Evolutionary conservation across 1,140 invertebrate genomes (phyloP).

Genomic region (Drosophila saltans): DNA sequence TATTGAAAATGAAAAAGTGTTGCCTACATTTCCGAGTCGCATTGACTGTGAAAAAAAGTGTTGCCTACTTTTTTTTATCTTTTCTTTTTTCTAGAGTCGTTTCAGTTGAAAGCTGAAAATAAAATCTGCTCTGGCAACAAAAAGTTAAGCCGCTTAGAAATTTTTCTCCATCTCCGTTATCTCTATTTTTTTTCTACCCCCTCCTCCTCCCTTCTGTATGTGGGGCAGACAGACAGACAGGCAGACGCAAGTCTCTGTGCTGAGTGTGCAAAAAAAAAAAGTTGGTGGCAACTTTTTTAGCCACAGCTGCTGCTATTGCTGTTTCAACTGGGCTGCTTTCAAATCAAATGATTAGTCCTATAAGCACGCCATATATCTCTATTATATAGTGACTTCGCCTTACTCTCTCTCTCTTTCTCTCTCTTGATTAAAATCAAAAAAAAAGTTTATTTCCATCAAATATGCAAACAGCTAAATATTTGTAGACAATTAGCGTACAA

Average conservation of each 20-base stretch:
- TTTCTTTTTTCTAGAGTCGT: conserved; percentile 20
- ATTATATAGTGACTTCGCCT: conserved; percentile 27
- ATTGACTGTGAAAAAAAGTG: conserved; percentile 33
- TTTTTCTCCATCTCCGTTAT: conserved; percentile 31
- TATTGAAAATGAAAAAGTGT: conserved; percentile 23
- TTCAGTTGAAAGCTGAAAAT: conserved; percentile 66
- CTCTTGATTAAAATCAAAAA: conserved; percentile 24
- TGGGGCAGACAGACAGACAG: no score
- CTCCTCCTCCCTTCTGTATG: background rate
- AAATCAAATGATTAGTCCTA: conserved; percentile 74
- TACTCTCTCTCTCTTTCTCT: background rate
- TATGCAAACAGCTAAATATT: conserved; percentile 47
- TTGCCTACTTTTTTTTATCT: background rate
- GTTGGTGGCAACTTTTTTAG: conserved; percentile 54
- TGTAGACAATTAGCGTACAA: conserved; percentile 73
- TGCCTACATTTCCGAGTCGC: conserved; percentile 37
- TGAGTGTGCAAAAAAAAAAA: conserved; percentile 64
- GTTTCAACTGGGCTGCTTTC: conserved; percentile 32
- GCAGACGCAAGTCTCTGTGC: conserved; percentile 38
- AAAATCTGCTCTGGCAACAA: conserved; percentile 53
- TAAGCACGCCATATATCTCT: conserved; percentile 40
- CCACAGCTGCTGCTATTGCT: conserved; percentile 40
- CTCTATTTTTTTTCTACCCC: background rate
- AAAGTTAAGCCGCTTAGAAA: conserved; percentile 74
- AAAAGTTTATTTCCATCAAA: conserved; percentile 48